Evolutionary conservation across 2,888 invertebrate species (phyloP), one percentile per base, ranked within the genome.

Genomic region (Hemaris fuciformis): DNA sequence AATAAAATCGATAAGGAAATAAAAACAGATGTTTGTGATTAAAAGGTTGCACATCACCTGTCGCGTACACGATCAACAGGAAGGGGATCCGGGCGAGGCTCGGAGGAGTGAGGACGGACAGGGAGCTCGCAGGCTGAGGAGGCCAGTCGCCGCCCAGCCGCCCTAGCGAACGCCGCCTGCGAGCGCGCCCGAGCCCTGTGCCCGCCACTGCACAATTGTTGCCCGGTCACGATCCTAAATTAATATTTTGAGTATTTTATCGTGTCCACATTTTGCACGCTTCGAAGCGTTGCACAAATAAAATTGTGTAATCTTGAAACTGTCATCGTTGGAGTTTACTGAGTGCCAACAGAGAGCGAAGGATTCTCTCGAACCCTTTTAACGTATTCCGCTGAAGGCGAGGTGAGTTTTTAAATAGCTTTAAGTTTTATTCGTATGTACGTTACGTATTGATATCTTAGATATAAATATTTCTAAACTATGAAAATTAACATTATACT

Each of bases 141-240:
- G 80, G 85, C 15, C 88, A 91, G 90, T 91, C 84, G 79, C 87
- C 91, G 90, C 91, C 90, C 90, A 88, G 80, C 88, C 88, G 88
- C 89, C 88, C 85, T 78, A 79, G 89, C 79, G 87, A 70, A 67
- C 75, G 78, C 71, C 76, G 70, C 73, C 72, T 68, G 68, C 67
- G 67, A 67, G 68, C 67, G 65, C 66, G 61, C 73, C 69, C 71
- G 67, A 77, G 79, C 74, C 73, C 77, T 72, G 66, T 74, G 72
- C 65, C 66, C 66, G 64, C 62, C 72, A 69, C 64, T 45, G 63
- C 65, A 66, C 66, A 61, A 62, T 64, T 43, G 57, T 57, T 57
- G 13, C 34, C 23, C 18, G 27, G 69, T 71, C 74, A 71, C 73
- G 70, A 59, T 68, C 66, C 64, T 59, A 57, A 72, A 72, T 66